Percentiles rank a stretch among this genome's conserved stretches.
Evolutionary conservation across 2,888 invertebrate genomes (phyloP).

Genomic region (Hydraecia micacea): DNA sequence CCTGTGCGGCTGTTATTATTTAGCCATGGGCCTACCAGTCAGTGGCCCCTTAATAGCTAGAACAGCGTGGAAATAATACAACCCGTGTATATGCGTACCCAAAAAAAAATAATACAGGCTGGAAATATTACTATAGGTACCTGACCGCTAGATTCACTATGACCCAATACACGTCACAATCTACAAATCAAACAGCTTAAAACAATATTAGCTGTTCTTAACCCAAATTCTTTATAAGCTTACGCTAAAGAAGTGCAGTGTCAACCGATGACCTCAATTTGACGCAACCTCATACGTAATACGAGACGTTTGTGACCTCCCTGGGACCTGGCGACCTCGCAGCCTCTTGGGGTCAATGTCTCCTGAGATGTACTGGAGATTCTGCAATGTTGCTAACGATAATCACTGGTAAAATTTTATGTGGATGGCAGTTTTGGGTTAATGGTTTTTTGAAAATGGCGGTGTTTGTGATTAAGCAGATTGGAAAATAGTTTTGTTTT

Average conservation of each 20-base stretch:
- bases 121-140: background rate
- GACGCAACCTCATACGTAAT: conserved; percentile 40
- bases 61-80: background rate
- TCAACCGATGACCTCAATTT: conserved; percentile 44
- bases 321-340: conserved; percentile 50
- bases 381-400: conserved; percentile 34
- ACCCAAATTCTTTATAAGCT: conserved; percentile 34
- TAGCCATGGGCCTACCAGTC: background rate
- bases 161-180: conserved; percentile 12
- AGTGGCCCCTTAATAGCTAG: background rate
- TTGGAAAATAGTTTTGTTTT: background rate
- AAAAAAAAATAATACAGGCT: background rate
- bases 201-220: conserved; percentile 48
- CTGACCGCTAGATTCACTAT: background rate
- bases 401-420: conserved; percentile 22
- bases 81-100: background rate
- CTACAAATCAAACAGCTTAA: conserved; percentile 15
- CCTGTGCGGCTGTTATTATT: no score
- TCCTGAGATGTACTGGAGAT: conserved; percentile 20
- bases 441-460: conserved; percentile 15
- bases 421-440: background rate
- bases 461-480: background rate
- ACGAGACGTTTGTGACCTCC: conserved; percentile 46
- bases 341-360: conserved; percentile 50
- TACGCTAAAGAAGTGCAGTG: conserved; percentile 63